Evolutionary conservation across 2,113 vertebrate species (phyloP).

Genomic region (Periophthalmodon schlosseri): DNA sequence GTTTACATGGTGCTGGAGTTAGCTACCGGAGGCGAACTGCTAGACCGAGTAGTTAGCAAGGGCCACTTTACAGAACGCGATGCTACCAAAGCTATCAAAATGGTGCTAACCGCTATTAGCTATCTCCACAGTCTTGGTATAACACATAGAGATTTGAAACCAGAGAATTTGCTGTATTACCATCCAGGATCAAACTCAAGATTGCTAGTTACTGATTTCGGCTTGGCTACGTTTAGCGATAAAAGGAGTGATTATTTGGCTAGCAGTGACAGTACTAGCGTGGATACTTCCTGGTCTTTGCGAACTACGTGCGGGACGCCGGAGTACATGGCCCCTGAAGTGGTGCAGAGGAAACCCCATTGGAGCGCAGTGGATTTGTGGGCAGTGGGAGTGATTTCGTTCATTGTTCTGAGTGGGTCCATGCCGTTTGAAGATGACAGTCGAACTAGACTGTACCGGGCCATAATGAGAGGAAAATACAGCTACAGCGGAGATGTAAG

Average conservation of each 20-base stretch:
- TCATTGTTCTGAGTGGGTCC: constrained; percentile 68
- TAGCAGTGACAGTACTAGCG: neutral
- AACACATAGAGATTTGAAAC: constrained; percentile 70
- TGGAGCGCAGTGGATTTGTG: constrained; percentile 70
- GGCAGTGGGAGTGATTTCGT: constrained; percentile 69
- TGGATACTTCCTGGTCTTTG: constrained; percentile 18
- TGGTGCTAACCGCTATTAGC: constrained; percentile 60
- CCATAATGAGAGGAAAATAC: constrained; percentile 65
- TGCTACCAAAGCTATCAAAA: constrained; percentile 62
- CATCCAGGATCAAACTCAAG: constrained; percentile 67
- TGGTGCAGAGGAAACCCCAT: constrained; percentile 55
- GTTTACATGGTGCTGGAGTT: constrained; percentile 72
- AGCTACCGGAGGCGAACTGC: constrained; percentile 67
- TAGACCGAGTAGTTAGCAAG: constrained; percentile 67
- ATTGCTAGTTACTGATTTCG: constrained; percentile 70
- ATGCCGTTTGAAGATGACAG: constrained; percentile 72
- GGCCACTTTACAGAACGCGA: constrained; percentile 71
- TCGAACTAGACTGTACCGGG: constrained; percentile 54
- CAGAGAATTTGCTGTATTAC: constrained; percentile 72
- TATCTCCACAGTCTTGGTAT: constrained; percentile 70
- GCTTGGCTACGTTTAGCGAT: constrained; percentile 60
- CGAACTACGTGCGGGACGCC: constrained; percentile 50
- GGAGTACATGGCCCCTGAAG: constrained; percentile 72
- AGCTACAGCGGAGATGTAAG: constrained; percentile 66
- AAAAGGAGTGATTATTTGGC: neutral